Percentiles rank a stretch among this genome's conserved stretches.
phyloP scores from a whole-genome alignment of 2,113 vertebrate genomes.

The Lucifuga dentata region DNA sequence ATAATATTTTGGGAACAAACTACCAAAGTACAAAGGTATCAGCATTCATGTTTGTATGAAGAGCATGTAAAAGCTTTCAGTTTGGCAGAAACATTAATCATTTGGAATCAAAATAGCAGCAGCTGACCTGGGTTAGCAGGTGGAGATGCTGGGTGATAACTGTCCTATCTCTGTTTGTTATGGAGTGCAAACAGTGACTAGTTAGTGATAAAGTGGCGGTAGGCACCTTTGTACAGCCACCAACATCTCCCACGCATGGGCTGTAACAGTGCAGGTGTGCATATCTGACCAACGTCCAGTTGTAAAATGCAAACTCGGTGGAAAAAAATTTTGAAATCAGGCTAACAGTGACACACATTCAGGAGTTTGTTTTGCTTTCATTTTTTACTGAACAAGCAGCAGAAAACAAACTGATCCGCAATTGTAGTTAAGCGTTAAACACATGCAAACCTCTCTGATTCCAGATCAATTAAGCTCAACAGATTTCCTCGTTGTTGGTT shows the following conservation, averaged over 20 bases:
- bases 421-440: too few relatives aligned
- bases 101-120: constrained; percentile 33
- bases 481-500: too few relatives aligned
- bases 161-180: constrained; percentile 68
- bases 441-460: too few relatives aligned
- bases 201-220: constrained; percentile 55
- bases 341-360: not conserved
- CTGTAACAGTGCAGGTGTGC: constrained; percentile 15
- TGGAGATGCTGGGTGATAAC: constrained; percentile 31
- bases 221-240: constrained; percentile 64
- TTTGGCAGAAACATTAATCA: constrained; percentile 14
- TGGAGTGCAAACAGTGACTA: constrained; percentile 59
- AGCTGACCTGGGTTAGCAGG: constrained; percentile 37
- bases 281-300: constrained; percentile 22
- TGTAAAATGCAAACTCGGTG: constrained; percentile 15
- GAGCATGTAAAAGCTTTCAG: not conserved
- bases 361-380: not conserved
- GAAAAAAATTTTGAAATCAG: not conserved
- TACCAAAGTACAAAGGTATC: not conserved
- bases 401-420: too few relatives aligned
- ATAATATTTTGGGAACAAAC: not conserved
- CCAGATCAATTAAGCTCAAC: too few relatives aligned
- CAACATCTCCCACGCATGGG: constrained; percentile 35
- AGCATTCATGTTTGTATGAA: not conserved
- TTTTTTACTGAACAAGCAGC: not conserved